Conservation (phyloP, 2,888 invertebrate genomes). For the Heliconius ismenius region DNA sequence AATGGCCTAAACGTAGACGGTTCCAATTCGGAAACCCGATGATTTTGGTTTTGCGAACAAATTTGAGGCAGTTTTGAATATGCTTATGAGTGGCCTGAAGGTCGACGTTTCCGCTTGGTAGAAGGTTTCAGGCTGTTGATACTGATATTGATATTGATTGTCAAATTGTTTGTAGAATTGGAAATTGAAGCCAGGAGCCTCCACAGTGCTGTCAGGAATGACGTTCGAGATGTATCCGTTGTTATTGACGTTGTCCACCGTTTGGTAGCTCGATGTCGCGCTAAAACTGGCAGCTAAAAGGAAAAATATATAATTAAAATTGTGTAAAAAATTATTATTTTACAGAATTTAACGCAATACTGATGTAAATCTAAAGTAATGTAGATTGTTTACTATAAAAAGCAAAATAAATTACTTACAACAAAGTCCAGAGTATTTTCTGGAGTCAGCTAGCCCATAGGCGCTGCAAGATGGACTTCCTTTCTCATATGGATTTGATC, state of each 20-base stretch:
- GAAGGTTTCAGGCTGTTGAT: slow-evolving; percentile 64
- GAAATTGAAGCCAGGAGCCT: slow-evolving; percentile 68
- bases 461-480: slow-evolving; percentile 87
- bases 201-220: slow-evolving; percentile 79
- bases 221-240: slow-evolving; percentile 79
- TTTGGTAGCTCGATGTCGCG: slow-evolving; percentile 69
- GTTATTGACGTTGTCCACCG: slow-evolving; percentile 61
- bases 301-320: slow-evolving; percentile 47
- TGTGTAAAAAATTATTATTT: background rate
- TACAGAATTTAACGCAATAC: background rate
- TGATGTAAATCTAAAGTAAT: background rate
- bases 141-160: slow-evolving; percentile 63
- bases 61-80: slow-evolving; percentile 74
- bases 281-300: slow-evolving; percentile 71
- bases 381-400: background rate
- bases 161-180: slow-evolving; percentile 71
- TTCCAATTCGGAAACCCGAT: slow-evolving; percentile 70
- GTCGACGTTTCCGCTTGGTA: slow-evolving; percentile 67
- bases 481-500: slow-evolving; percentile 87
- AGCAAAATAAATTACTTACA: slow-evolving; percentile 79
- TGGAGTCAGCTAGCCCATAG: slow-evolving; percentile 86
- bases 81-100: slow-evolving; percentile 73
- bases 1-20: slow-evolving; percentile 65
- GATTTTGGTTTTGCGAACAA: slow-evolving; percentile 71
- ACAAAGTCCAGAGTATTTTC: slow-evolving; percentile 89